Conservation (phyloP, 2,888 invertebrate genomes). For the Cantharis lateralis region DNA sequence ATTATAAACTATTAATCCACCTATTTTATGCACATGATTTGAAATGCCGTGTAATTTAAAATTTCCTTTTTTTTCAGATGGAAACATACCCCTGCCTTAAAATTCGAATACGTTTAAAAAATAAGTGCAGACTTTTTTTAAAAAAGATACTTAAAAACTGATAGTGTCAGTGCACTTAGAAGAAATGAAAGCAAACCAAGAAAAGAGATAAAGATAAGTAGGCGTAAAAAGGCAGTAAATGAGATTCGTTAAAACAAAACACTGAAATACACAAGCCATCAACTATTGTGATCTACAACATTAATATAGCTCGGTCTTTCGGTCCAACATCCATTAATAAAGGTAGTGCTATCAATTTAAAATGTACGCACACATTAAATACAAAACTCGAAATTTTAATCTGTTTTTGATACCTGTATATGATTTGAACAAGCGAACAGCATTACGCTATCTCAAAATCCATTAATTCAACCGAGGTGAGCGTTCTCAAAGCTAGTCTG, state of each 20-base stretch:
- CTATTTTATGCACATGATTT: not conserved
- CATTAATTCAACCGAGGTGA: conserved; percentile 51
- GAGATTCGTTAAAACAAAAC: conserved; percentile 49
- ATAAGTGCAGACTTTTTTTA: not conserved
- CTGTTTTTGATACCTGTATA: conserved; percentile 53
- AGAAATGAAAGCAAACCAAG: conserved; percentile 32
- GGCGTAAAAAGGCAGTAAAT: conserved; percentile 44
- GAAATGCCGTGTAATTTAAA: not conserved
- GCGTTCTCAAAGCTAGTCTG: conserved; percentile 42
- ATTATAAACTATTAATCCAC: not conserved
- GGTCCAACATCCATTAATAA: conserved; percentile 46
- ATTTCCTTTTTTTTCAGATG: not conserved
- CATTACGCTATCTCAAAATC: conserved; percentile 54
- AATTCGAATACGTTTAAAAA: not conserved
- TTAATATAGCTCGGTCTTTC: conserved; percentile 42
- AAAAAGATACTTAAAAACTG: conserved; percentile 25
- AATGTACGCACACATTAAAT: conserved; percentile 49
- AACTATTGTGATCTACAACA: conserved; percentile 46
- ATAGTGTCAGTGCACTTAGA: conserved; percentile 36
- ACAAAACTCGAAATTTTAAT: conserved; percentile 50
- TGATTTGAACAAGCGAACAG: conserved; percentile 54
- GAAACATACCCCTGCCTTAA: not conserved
- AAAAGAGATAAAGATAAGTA: conserved; percentile 39
- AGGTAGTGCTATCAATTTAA: conserved; percentile 47
- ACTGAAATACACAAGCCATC: conserved; percentile 45